phyloP scores from a whole-genome alignment of 2,888 invertebrate genomes.

The Drosophila longiperda region DNA sequence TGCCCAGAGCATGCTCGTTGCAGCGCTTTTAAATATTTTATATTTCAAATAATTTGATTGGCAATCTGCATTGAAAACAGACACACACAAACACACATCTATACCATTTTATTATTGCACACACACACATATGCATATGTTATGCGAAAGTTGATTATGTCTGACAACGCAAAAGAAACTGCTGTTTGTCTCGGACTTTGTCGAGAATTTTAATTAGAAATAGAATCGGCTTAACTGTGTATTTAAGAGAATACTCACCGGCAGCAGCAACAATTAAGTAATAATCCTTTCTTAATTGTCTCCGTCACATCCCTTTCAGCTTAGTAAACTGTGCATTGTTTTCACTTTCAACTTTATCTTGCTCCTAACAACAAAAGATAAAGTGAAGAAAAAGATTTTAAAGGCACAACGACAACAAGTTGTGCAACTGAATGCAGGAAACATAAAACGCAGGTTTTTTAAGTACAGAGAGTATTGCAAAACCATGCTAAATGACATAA shows the following conservation, averaged over 20 bases:
- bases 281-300: neutral
- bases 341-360: neutral
- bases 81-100: neutral
- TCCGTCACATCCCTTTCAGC: neutral
- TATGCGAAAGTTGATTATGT: neutral
- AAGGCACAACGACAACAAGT: neutral
- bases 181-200: neutral
- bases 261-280: neutral
- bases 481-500: too few relatives aligned
- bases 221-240: neutral
- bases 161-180: neutral
- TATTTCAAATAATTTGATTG: conserved; percentile 76
- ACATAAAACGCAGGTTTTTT: neutral
- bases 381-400: neutral
- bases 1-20: conserved; percentile 27
- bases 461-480: too few relatives aligned
- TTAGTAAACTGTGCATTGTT: neutral
- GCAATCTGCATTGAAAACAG: conserved; percentile 53
- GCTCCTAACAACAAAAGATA: neutral
- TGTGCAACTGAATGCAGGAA: neutral
- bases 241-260: neutral
- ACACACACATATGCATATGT: neutral
- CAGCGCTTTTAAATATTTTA: conserved; percentile 69
- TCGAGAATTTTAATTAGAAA: conserved; percentile 9
- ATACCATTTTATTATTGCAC: neutral